Evolutionary conservation across 1,140 invertebrate species (phyloP).

Genomic region (Pseudomyrmex sp.): DNA sequence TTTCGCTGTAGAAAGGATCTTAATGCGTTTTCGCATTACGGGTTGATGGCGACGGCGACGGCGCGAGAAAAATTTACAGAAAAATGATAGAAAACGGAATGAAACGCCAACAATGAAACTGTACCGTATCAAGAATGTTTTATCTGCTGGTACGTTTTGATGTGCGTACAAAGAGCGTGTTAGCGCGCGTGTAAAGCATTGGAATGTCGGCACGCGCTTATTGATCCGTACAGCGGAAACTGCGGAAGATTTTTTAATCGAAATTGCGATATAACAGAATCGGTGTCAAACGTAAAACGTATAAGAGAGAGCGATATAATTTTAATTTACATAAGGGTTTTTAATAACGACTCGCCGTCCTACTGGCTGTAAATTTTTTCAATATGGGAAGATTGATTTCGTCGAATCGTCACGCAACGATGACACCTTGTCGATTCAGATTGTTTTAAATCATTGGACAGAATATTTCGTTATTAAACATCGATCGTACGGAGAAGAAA

Average conservation of each 20-base stretch:
- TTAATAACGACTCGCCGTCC: conserved; percentile 6
- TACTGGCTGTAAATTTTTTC: conserved; percentile 26
- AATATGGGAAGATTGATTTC: conserved; percentile 19
- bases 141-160: background rate
- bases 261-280: conserved; percentile 6
- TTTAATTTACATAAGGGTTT: conserved; percentile 22
- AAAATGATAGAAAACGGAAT: conserved; percentile 4
- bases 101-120: conserved; percentile 8
- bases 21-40: conserved; percentile 26
- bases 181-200: too few species aligned
- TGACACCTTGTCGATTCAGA: conserved; percentile 28
- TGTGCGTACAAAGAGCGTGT: background rate
- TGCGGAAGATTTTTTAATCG: conserved; percentile 7
- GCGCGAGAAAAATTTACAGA: background rate
- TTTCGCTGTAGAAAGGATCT: conserved; percentile 1
- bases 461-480: conserved; percentile 14
- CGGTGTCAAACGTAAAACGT: background rate
- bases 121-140: background rate
- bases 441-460: background rate
- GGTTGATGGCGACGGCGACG: background rate
- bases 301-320: conserved; percentile 34
- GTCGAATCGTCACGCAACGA: conserved; percentile 19
- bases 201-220: background rate
- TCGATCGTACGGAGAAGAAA: background rate
- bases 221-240: background rate